A percentile compares a stretch with the other conserved stretches of the same genome.
phyloP scores from a whole-genome alignment of 2,797 vertebrate species.

The Malacoctenus gilli region DNA sequence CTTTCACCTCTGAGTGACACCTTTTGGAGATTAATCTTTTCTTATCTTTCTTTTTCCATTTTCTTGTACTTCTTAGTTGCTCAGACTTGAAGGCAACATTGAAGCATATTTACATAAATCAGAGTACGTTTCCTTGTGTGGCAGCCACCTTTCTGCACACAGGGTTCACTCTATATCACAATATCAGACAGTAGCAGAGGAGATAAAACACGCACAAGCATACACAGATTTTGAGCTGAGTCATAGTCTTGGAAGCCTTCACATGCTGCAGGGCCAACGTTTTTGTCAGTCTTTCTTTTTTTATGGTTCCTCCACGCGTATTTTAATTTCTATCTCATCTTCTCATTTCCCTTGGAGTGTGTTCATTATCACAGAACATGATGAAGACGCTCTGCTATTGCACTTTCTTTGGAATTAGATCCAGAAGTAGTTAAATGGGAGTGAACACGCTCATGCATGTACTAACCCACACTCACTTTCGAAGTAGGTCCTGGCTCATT shows the following conservation, averaged over 20 bases:
- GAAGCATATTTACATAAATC: slow-evolving; percentile 50
- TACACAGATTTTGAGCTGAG: slow-evolving; percentile 53
- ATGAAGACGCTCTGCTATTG: slow-evolving; percentile 39
- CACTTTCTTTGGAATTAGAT: slow-evolving; percentile 52
- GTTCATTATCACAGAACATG: slow-evolving; percentile 55
- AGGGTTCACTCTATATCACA: slow-evolving; percentile 14
- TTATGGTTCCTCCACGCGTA: slow-evolving; percentile 24
- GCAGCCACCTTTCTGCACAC: slow-evolving; percentile 23
- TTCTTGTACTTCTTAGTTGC: slow-evolving; percentile 11
- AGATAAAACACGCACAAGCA: slow-evolving; percentile 17
- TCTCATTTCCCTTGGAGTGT: slow-evolving; percentile 47
- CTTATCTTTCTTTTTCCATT: not conserved
- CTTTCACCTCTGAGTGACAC: slow-evolving; percentile 1
- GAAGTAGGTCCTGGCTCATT: slow-evolving; percentile 37
- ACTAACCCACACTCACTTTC: slow-evolving; percentile 2
- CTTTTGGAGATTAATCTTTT: slow-evolving; percentile 10
- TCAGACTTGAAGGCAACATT: slow-evolving; percentile 44
- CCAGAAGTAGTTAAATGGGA: slow-evolving; percentile 36
- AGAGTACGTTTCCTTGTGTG: slow-evolving; percentile 24
- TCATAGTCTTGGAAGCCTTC: slow-evolving; percentile 53
- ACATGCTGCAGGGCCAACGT: slow-evolving; percentile 45
- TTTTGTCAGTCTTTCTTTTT: slow-evolving; percentile 37
- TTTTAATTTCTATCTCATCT: slow-evolving; percentile 52
- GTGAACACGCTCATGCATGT: slow-evolving; percentile 17
- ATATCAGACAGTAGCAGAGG: not conserved